A percentile compares a stretch with the other conserved stretches of the same genome.
Conservation (phyloP, 2,888 invertebrate genomes). For the Dryococelus australis region DNA sequence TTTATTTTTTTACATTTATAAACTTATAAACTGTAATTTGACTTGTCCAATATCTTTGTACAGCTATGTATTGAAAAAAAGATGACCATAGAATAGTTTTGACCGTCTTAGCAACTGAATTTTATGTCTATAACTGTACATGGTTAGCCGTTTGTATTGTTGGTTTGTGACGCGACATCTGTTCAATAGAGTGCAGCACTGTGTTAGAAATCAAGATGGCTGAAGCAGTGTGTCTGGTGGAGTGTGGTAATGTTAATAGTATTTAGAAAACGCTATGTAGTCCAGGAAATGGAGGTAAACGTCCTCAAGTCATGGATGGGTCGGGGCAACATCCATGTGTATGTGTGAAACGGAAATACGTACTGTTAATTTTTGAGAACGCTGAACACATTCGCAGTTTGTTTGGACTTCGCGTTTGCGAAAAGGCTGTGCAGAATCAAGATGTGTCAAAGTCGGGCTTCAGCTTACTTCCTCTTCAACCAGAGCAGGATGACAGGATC, state of each 20-base stretch:
- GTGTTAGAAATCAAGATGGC: background rate
- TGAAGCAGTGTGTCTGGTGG: background rate
- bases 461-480: conserved; percentile 45
- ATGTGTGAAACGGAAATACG: conserved; percentile 49
- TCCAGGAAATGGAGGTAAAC: conserved; percentile 47
- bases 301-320: conserved; percentile 50
- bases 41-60: too few relatives aligned
- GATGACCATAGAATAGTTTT: too few relatives aligned
- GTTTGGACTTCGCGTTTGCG: conserved; percentile 48
- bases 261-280: conserved; percentile 38
- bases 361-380: conserved; percentile 45
- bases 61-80: too few relatives aligned
- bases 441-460: conserved; percentile 44
- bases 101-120: too few relatives aligned
- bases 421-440: conserved; percentile 43
- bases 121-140: too few relatives aligned
- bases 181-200: conserved; percentile 6
- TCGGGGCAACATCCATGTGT: conserved; percentile 46
- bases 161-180: too few relatives aligned
- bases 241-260: background rate
- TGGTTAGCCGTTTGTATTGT: too few relatives aligned
- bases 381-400: conserved; percentile 46
- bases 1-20: too few relatives aligned
- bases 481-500: conserved; percentile 37
- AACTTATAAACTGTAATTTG: too few relatives aligned